Conservation (phyloP, 2,888 invertebrate species). For the Melinaea menophilus region DNA sequence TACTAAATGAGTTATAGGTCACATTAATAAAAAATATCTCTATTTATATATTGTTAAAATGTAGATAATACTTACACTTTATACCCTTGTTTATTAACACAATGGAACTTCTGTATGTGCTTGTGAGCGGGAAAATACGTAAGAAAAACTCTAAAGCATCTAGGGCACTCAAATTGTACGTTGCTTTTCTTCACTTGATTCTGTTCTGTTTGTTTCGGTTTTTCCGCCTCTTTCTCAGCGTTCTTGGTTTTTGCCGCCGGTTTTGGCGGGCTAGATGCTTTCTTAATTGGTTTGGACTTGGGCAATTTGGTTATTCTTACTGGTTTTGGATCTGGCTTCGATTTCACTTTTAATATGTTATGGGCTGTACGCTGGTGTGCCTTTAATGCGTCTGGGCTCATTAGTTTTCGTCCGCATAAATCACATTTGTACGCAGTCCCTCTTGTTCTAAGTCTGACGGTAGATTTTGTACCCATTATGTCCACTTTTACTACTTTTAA, state of each 20-base stretch:
- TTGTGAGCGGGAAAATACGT: constrained; percentile 49
- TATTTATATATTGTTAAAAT: not conserved
- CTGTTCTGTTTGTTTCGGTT: constrained; percentile 8
- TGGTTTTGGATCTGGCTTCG: constrained; percentile 24
- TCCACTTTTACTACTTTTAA: constrained; percentile 28
- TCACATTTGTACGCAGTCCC: constrained; percentile 47
- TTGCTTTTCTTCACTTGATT: constrained; percentile 26
- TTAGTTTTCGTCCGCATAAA: constrained; percentile 47
- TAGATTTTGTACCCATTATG: constrained; percentile 53
- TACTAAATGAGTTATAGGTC: no score
- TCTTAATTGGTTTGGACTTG: constrained; percentile 6
- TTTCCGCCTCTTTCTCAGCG: constrained; percentile 5
- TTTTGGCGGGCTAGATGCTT: constrained; percentile 5
- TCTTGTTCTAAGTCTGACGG: constrained; percentile 42
- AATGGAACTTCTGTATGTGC: constrained; percentile 58
- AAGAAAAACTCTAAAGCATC: constrained; percentile 44
- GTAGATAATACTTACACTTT: constrained; percentile 49
- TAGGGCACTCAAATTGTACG: constrained; percentile 54
- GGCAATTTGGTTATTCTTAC: constrained; percentile 20
- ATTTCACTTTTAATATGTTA: constrained; percentile 30
- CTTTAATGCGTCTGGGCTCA: constrained; percentile 41
- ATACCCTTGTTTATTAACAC: constrained; percentile 38
- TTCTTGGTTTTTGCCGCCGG: constrained; percentile 1
- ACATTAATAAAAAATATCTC: not conserved
- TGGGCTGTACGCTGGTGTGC: constrained; percentile 45